Evolutionary conservation across 2,113 vertebrate species (phyloP).

Genomic region (Rhagologus leucostigma): DNA sequence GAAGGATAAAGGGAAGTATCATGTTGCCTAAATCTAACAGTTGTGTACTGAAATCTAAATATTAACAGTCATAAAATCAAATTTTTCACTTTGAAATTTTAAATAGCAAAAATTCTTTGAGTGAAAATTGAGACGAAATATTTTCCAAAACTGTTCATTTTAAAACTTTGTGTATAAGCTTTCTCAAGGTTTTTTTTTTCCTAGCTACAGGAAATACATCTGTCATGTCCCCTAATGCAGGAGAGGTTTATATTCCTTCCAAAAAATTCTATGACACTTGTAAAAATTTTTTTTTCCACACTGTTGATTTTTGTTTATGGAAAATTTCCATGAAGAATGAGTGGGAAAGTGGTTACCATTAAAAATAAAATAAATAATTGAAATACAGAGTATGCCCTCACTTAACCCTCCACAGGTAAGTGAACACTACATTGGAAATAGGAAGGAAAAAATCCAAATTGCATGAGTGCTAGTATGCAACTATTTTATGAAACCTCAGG

Average conservation of each 20-base stretch:
- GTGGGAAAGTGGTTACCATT: neutral
- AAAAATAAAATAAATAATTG: neutral
- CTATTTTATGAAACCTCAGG: neutral
- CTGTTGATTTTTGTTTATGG: neutral
- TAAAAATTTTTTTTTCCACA: rapidly evolving
- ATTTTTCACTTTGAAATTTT: neutral
- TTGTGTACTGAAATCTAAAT: neutral
- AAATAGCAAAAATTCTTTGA: neutral
- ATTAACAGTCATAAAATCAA: rapidly evolving
- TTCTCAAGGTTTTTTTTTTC: neutral
- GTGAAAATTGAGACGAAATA: neutral
- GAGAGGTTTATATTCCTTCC: neutral
- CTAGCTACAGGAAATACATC: neutral
- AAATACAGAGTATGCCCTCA: neutral
- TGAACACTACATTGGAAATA: neutral
- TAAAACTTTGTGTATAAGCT: neutral
- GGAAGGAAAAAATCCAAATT: neutral
- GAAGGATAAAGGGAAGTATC: neutral
- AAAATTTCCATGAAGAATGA: neutral
- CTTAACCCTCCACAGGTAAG: neutral
- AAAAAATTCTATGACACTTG: neutral
- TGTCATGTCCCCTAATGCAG: neutral
- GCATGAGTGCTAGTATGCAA: neutral
- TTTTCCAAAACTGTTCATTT: neutral
- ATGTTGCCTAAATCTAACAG: neutral